These are phyloP conservation scores for Tamias sibiricus DNA, from an alignment of 2,113 vertebrate genomes.

Conservation along the genomic window DNA sequence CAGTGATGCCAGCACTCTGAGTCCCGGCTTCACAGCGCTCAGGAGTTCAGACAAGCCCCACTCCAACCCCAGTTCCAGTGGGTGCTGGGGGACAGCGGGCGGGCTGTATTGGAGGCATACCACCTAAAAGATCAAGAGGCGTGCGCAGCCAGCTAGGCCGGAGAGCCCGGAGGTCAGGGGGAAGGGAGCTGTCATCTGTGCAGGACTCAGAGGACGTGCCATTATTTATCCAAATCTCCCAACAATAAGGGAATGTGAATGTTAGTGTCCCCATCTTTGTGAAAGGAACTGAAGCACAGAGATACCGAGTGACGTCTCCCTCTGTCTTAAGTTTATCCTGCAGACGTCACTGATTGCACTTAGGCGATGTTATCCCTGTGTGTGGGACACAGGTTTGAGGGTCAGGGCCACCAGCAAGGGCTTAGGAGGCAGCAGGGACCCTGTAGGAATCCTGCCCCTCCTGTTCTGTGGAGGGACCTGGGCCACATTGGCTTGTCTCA, in stretches of 20 bases:
- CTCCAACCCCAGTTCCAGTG: too few relatives aligned
- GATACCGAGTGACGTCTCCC: not conserved
- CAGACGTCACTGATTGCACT: not conserved
- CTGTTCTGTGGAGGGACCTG: not conserved
- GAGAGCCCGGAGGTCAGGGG: not conserved
- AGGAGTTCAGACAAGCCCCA: not conserved
- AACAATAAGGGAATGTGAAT: accelerated
- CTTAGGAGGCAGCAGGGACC: not conserved
- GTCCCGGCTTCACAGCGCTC: not conserved
- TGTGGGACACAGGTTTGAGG: not conserved
- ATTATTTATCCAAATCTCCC: not conserved
- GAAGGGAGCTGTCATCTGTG: not conserved
- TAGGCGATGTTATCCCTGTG: not conserved
- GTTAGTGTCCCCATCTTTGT: not conserved
- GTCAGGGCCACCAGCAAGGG: not conserved
- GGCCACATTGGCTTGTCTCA: not conserved
- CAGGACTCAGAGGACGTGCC: not conserved
- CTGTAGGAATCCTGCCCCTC: not conserved
- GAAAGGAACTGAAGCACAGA: not conserved
- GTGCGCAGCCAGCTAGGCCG: not conserved
- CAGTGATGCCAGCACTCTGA: not conserved
- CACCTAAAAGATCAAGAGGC: not conserved
- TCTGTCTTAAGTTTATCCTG: not conserved
- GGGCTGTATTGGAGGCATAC: accelerated
- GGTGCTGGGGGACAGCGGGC: not conserved